Conservation (phyloP, 2,888 invertebrate genomes). For the Cephus rjabovi region DNA sequence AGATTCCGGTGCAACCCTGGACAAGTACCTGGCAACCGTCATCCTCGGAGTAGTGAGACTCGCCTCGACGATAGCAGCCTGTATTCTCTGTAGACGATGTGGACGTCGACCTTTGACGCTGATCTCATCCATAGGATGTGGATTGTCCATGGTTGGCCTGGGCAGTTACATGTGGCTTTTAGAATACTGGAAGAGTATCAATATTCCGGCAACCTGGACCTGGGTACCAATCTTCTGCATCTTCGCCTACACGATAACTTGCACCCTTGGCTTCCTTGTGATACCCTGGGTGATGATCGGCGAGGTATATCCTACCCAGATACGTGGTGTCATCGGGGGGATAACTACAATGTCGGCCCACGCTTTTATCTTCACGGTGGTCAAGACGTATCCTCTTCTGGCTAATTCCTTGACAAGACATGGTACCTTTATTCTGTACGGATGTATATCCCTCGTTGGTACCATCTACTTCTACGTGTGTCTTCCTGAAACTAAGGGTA, state of each 20-base stretch:
- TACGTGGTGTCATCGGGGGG: conserved; percentile 76
- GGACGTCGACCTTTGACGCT: conserved; percentile 76
- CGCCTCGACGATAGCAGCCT: conserved; percentile 74
- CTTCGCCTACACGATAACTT: conserved; percentile 72
- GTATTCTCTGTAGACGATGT: conserved; percentile 72
- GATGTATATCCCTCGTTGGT: conserved; percentile 72
- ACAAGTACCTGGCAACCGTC: conserved; percentile 73
- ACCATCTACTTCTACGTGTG: conserved; percentile 74
- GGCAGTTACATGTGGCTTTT: conserved; percentile 73
- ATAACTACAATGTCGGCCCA: conserved; percentile 77
- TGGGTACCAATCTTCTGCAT: conserved; percentile 76
- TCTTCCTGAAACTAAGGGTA: conserved; percentile 78
- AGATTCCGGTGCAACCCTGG: conserved; percentile 71
- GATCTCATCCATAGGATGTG: conserved; percentile 74
- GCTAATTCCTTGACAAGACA: conserved; percentile 69
- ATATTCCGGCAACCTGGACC: conserved; percentile 64
- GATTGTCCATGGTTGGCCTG: conserved; percentile 73
- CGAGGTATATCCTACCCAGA: conserved; percentile 77
- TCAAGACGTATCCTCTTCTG: conserved; percentile 75
- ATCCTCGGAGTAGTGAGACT: conserved; percentile 73
- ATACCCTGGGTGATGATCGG: conserved; percentile 82
- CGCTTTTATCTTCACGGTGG: conserved; percentile 75
- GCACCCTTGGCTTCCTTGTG: conserved; percentile 76
- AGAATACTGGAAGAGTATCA: conserved; percentile 68
- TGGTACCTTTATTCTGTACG: conserved; percentile 75